Percentiles rank a stretch among this genome's conserved stretches.
Evolutionary conservation across 2,797 vertebrate genomes (phyloP).

Genomic region (Cyclopterus lumpus): DNA sequence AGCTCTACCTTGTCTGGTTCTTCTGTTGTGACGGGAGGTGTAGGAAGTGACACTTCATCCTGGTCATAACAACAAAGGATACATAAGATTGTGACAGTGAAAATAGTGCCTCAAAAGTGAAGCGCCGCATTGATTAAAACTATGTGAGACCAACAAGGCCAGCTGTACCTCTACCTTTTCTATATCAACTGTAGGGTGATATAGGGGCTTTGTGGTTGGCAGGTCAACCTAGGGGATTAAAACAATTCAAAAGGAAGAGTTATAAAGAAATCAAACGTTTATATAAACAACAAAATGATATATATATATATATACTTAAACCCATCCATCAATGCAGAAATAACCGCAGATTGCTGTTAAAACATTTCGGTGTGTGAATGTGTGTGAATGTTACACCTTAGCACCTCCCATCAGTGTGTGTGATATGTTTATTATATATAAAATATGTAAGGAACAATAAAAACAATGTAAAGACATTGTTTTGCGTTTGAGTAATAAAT

Average conservation of each 20-base stretch:
- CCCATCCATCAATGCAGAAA: neutral
- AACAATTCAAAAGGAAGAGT: neutral
- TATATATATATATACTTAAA: neutral
- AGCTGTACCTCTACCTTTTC: conserved; percentile 43
- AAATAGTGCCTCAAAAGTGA: neutral
- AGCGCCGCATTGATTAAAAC: neutral
- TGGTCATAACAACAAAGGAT: conserved; percentile 39
- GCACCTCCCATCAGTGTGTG: too few species aligned
- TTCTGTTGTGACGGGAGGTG: conserved; percentile 47
- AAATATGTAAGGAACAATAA: neutral
- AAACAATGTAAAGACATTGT: neutral
- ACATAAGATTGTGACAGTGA: conserved; percentile 1
- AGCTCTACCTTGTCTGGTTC: conserved; percentile 70
- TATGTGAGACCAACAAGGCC: neutral
- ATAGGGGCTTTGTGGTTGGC: conserved; percentile 25
- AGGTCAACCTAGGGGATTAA: conserved; percentile 11
- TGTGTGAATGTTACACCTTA: too few species aligned
- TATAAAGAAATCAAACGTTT: neutral
- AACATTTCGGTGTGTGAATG: too few species aligned
- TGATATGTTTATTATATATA: neutral
- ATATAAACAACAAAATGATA: neutral
- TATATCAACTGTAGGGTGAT: neutral
- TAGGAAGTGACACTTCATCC: conserved; percentile 45
- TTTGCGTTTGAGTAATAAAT: neutral
- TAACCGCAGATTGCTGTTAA: neutral